Base-by-base conservation (phyloP, 2,797 vertebrate genomes). In the Hipposideros larvatus region DNA sequence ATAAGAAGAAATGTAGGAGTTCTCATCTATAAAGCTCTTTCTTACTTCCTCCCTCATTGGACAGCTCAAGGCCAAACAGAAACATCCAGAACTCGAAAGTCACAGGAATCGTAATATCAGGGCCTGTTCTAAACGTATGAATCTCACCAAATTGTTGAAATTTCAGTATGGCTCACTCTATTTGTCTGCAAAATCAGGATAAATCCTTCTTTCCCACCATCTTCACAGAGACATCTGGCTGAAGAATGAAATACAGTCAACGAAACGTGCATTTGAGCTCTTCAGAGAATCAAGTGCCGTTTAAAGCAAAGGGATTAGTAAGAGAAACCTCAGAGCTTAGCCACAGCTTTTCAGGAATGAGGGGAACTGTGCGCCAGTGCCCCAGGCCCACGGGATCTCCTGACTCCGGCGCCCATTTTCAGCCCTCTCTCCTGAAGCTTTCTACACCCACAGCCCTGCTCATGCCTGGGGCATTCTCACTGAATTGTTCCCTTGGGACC, bases 181-280 rank as follows among this genome's bases (percentile, higher is more conserved):
- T 51, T 86, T 65, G 91, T 43, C 68, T 41, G 34, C 37, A 93
- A 59, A 96, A 82, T 61, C n/a, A 53, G 57, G 59, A 57, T 79
- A 92, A 87, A 84, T 53, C 31, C 41, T 79, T 84, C 65, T 93
- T 71, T 34, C 65, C 65, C 66, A 75, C 41, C 79, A 84, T 80
- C 43, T 87, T 95, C 63, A 73, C n/a, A 74, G 48, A 86, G 18
- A 66, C 11, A 11, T 57, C 28, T 71, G 43, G 11, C 61, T 68
- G 28, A 90, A 92, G 94, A 92, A 95, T 87, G 46, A 95, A 91
- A 91, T 82, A 79, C 9, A 86, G 63, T n/a, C 89, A 96, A 90
- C 63, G 80, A 92, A 95, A 94, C 84, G 57, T 31, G 0, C 46
- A 61, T 65, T 87, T 90, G 46, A 92, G 77, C 53, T 75, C 41